These are phyloP conservation scores for Pseudoatta argentina DNA, from an alignment of 1,140 invertebrate species.

Conservation along the genomic window DNA sequence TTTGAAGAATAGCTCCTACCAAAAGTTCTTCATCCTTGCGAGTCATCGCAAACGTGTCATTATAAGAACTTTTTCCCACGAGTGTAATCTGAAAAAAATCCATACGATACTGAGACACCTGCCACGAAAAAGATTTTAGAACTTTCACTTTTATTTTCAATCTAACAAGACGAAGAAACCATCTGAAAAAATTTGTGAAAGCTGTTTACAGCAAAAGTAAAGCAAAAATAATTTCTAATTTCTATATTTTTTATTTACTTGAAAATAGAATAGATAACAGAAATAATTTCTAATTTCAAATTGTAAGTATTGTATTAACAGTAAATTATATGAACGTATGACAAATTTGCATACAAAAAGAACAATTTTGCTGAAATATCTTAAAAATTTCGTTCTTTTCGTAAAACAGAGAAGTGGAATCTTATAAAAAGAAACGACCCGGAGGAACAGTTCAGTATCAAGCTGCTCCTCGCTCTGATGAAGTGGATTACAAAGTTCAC, in stretches of 20 bases:
- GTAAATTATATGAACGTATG: not conserved
- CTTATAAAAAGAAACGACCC: no score
- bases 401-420: not conserved
- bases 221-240: no score
- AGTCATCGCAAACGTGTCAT: conserved; percentile 96
- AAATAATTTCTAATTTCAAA: not conserved
- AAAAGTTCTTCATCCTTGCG: conserved; percentile 92
- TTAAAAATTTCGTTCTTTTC: no score
- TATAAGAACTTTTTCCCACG: conserved; percentile 92
- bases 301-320: not conserved
- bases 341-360: not conserved
- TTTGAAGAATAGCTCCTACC: conserved; percentile 90
- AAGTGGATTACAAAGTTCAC: no score
- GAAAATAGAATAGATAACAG: no score
- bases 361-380: no score
- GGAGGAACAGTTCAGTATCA: no score
- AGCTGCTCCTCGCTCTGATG: no score
- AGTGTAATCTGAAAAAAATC: conserved; percentile 87
- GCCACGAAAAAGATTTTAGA: not conserved
- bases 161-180: not conserved
- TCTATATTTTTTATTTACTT: no score
- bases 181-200: not conserved
- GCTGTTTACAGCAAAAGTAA: not conserved
- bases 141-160: conserved; percentile 5
- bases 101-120: not conserved